Conservation (phyloP, 1,140 invertebrate species). For the Polyergus mexicanus region DNA sequence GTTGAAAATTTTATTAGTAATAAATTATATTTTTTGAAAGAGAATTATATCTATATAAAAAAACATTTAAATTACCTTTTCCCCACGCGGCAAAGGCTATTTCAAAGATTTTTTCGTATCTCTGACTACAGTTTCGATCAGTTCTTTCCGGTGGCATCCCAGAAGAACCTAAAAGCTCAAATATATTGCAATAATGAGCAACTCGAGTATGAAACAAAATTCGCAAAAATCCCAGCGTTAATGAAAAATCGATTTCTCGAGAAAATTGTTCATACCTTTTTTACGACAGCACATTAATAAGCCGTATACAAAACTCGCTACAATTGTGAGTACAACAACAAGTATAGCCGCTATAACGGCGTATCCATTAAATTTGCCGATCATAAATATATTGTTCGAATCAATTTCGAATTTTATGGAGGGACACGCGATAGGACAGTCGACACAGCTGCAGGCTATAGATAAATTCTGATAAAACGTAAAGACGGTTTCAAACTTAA, state of each 20-base stretch:
- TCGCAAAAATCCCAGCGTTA: neutral
- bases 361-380: constrained; percentile 73
- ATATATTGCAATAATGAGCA: neutral
- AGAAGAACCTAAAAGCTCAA: neutral
- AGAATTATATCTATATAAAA: neutral
- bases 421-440: constrained; percentile 90
- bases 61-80: constrained; percentile 40
- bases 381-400: constrained; percentile 27
- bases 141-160: neutral
- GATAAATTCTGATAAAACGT: constrained; percentile 81
- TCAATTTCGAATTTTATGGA: constrained; percentile 61
- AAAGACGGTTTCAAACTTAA: constrained; percentile 35
- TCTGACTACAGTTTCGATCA: neutral
- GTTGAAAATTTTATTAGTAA: neutral
- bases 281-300: neutral
- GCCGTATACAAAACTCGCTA: neutral
- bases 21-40: neutral
- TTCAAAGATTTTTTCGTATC: constrained; percentile 39
- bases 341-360: constrained; percentile 72
- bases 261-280: neutral
- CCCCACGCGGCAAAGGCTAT: constrained; percentile 59
- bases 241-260: neutral
- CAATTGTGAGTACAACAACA: constrained; percentile 39
- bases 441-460: constrained; percentile 92
- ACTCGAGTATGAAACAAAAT: neutral